Evolutionary conservation across 2,113 vertebrate genomes (phyloP).

Genomic region (Ancistrus triradiatus): DNA sequence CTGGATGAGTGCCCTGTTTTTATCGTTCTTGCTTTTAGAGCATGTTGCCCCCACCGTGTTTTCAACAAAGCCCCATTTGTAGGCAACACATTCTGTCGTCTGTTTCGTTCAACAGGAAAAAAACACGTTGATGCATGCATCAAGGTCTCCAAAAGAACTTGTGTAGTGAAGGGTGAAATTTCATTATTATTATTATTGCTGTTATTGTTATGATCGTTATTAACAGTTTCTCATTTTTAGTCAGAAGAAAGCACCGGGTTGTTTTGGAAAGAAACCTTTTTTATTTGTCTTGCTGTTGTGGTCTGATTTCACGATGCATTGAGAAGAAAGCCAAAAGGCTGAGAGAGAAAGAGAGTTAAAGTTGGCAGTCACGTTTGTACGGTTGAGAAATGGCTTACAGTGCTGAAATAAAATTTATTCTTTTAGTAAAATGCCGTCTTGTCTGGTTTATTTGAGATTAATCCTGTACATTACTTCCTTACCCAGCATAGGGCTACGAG

Average conservation of each 20-base stretch:
- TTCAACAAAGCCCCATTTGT: conserved; percentile 32
- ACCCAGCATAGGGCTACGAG: no score
- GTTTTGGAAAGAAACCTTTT: conserved; percentile 67
- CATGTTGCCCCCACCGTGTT: conserved; percentile 30
- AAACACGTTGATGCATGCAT: conserved; percentile 54
- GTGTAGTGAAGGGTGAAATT: conserved; percentile 70
- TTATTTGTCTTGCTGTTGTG: conserved; percentile 73
- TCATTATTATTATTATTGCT: conserved; percentile 73
- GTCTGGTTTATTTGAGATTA: background rate
- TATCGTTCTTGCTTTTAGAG: conserved; percentile 26
- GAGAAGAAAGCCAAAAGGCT: conserved; percentile 62
- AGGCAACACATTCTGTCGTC: conserved; percentile 50
- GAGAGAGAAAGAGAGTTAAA: conserved; percentile 59
- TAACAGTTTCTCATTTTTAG: conserved; percentile 75
- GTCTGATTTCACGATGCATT: conserved; percentile 72
- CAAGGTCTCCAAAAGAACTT: conserved; percentile 58
- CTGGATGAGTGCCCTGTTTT: conserved; percentile 25
- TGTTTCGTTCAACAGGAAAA: conserved; percentile 44
- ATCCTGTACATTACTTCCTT: no score
- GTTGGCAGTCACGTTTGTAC: conserved; percentile 78
- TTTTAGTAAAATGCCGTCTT: conserved; percentile 71
- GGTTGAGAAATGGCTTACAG: conserved; percentile 80
- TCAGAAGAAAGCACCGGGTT: conserved; percentile 71
- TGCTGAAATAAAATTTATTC: conserved; percentile 86
- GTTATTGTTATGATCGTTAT: conserved; percentile 76